These are phyloP conservation scores for Hedychridium roseum DNA, from an alignment of 2,888 invertebrate species.

Conservation along the genomic window DNA sequence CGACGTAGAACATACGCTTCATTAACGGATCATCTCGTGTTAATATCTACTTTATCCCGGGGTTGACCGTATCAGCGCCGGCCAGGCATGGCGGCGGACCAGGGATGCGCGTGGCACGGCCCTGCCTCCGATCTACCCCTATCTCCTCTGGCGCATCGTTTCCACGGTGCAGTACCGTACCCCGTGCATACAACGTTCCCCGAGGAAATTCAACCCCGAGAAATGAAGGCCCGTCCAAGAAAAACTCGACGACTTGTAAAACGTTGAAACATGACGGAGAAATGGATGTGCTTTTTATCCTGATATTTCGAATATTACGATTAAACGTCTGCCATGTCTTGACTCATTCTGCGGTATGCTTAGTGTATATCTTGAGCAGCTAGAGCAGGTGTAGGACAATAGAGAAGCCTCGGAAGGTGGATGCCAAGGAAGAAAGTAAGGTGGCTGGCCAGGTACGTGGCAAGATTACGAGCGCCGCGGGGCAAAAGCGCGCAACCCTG, in stretches of 20 bases:
- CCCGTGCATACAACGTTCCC: too few species aligned
- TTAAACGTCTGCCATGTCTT: too few species aligned
- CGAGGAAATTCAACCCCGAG: too few species aligned
- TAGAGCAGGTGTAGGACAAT: too few species aligned
- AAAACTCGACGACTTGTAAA: too few species aligned
- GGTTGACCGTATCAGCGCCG: constrained; percentile 63
- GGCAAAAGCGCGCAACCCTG: constrained; percentile 38
- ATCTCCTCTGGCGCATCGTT: constrained; percentile 55
- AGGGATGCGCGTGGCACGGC: constrained; percentile 39
- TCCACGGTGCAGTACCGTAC: too few species aligned
- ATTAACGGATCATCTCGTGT: constrained; percentile 65
- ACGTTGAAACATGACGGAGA: too few species aligned
- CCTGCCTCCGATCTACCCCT: constrained; percentile 52
- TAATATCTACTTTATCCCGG: constrained; percentile 64
- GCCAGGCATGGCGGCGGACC: constrained; percentile 51
- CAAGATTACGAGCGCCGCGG: constrained; percentile 42
- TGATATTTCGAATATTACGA: too few species aligned
- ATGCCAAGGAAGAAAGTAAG: constrained; percentile 4
- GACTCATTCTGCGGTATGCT: too few species aligned
- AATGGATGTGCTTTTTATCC: too few species aligned
- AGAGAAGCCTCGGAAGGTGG: constrained; percentile 10
- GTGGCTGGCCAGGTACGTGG: neutral
- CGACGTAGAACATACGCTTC: constrained; percentile 62
- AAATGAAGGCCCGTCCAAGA: too few species aligned
- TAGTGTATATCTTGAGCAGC: too few species aligned